Evolutionary conservation across 2,797 vertebrate species (phyloP), one percentile per base, ranked within the genome.

Genomic region (Oreortyx pictus): DNA sequence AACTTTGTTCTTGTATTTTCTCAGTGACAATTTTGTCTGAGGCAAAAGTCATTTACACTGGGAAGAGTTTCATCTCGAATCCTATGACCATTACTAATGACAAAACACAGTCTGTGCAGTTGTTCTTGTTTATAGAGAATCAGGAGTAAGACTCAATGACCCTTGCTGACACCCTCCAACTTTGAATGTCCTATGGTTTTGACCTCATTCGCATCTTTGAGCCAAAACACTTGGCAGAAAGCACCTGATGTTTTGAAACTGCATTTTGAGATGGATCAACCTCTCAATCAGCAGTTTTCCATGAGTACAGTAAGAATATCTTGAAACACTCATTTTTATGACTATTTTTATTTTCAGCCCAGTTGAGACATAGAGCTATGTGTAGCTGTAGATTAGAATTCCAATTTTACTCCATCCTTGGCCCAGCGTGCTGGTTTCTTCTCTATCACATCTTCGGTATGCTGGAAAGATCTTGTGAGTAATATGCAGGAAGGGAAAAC

Each of bases 151-250:
- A 27, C 25, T 61, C 17, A 8, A 12, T 3, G 25, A 41, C 25
- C 60, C 7, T 4, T 39, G 37, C 16, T 13, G 25, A 39, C 39
- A 41, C 35, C 60, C 27, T 62, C 60, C 60, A 62, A 19, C 60
- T 41, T 18, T 11, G 37, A 39, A 39, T 62, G 25, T 62, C 37
- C 60, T 29, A 14, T 41, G 37, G 8, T 82, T 92, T 93, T 93
- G 86, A 92, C 78, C 83, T 95, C 37, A 8, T 76, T 92, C 27
- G 33, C 22, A 52, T 91, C 56, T 88, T 73, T 66, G 47, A 84
- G 86, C 47, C 80, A 79, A 73, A 92, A 60, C 67, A 37, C n/a
- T 90, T 91, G 88, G 75, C 90, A 90, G 60, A 82, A 92, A 52
- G 24, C 20, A 76, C 43, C 35, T 60, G 6, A 39, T 73, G 56